Percentiles rank a stretch among this genome's conserved stretches.
These are phyloP conservation scores for Oscheius sp. DNA, from an alignment of 2,888 invertebrate genomes.

Conservation along the genomic window DNA sequence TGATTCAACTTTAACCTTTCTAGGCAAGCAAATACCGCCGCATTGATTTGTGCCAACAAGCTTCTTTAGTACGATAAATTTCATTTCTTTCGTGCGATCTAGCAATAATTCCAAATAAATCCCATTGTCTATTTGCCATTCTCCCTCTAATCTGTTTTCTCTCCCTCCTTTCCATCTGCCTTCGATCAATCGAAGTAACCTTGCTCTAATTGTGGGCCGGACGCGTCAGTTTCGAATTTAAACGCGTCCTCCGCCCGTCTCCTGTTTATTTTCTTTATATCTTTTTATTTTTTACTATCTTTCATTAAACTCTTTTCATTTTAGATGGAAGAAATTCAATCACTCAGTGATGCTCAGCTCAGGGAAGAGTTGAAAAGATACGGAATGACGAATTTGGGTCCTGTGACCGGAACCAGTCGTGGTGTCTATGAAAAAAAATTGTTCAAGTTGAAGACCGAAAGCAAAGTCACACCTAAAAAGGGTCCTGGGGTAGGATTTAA, in stretches of 20 bases:
- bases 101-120: too few relatives aligned
- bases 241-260: background rate
- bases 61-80: too few relatives aligned
- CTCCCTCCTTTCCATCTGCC: too few relatives aligned
- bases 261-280: background rate
- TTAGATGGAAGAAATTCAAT: constrained; percentile 71
- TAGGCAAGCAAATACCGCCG: too few relatives aligned
- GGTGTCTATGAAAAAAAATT: constrained; percentile 60
- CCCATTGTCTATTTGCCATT: too few relatives aligned
- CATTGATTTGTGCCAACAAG: too few relatives aligned
- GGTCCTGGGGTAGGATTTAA: background rate
- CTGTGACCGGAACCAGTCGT: constrained; percentile 59
- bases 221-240: background rate
- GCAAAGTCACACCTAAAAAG: background rate
- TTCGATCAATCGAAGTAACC: too few relatives aligned
- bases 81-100: too few relatives aligned
- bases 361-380: constrained; percentile 50
- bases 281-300: background rate
- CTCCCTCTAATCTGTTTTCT: too few relatives aligned
- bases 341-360: constrained; percentile 55
- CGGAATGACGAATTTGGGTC: constrained; percentile 38
- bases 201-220: constrained; percentile 8
- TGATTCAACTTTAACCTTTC: too few relatives aligned
- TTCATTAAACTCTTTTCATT: background rate
- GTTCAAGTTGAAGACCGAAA: constrained; percentile 29